Evolutionary conservation across 1,140 invertebrate genomes (phyloP), one percentile per base, ranked within the genome.

Genomic region (Drosophila pectinifera): DNA sequence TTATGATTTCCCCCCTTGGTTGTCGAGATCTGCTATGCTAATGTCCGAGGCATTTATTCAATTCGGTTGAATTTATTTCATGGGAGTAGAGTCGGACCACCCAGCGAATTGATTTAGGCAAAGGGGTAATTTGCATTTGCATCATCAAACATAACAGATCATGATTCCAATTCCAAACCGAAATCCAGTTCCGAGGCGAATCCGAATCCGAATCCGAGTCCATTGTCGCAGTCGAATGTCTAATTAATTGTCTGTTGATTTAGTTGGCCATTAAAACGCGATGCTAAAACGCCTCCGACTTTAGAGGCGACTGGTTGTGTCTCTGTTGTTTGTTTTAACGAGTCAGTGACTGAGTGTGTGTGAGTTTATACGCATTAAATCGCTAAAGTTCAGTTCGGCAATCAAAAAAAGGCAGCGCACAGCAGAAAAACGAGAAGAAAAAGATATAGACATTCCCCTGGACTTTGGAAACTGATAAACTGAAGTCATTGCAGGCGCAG

Each of bases 181-280:
- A 45, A 75, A 62, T 75, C 72, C 72, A 65, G 49, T 75, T 75
- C 75, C n/a, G 28, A 70, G 38, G 69, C 67, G 76, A 55, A 48
- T 72, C 64, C 22, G 53, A 56, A 42, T 64, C 24, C 26, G 41
- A 49, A 65, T 45, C 36, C 14, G 34, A 38, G 38, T 51, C 46
- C 55, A 63, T 75, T 79, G 78, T 79, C 55, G 28, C 73, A 74
- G 72, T 74, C 72, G 58, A 75, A 75, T 88, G 65, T 79, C 59
- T 82, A 86, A 86, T 86, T 86, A 86, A 86, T 88, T 86, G 83
- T 88, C 78, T 88, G 75, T 88, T 86, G 83, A 86, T 88, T 86
- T 86, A 79, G 83, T 86, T 73, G 78, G 65, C 69, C 77, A 73
- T 80, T 80, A 74, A 77, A 79, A 82, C 49, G 39, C 46, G 54